Conservation (phyloP, 1,140 invertebrate genomes). For the Trichonephila clavipes region DNA sequence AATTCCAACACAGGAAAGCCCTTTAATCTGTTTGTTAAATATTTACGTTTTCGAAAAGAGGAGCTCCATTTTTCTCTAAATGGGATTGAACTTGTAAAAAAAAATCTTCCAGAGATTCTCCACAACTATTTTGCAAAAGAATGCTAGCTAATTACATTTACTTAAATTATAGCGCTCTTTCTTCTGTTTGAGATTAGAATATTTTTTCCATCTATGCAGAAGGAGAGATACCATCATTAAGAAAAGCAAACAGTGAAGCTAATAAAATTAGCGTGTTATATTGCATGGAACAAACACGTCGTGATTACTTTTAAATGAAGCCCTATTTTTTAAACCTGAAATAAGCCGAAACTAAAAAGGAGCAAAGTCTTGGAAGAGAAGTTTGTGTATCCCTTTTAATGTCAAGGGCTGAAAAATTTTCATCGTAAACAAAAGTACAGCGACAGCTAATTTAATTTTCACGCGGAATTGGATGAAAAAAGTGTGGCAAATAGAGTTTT, state of each 20-base stretch:
- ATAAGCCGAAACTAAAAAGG: constrained; percentile 6
- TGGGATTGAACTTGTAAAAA: neutral
- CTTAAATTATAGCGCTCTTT: constrained; percentile 22
- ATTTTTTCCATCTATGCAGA: neutral
- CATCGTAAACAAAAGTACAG: neutral
- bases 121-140: constrained; percentile 31
- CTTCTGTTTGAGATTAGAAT: constrained; percentile 16
- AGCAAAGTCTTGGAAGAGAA: neutral
- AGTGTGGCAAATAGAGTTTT: neutral
- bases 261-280: constrained; percentile 45
- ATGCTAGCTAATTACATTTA: constrained; percentile 29
- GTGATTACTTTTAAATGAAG: constrained; percentile 33
- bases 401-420: neutral
- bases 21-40: constrained; percentile 8
- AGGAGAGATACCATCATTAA: constrained; percentile 43
- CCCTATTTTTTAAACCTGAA: neutral
- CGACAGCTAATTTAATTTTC: constrained; percentile 33
- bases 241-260: constrained; percentile 29
- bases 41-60: neutral
- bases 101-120: constrained; percentile 4
- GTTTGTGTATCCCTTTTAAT: constrained; percentile 11
- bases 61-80: neutral
- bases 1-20: neutral
- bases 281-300: constrained; percentile 27
- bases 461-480: neutral